Evolutionary conservation across 2,113 vertebrate genomes (phyloP), one percentile per base, ranked within the genome.

Genomic region (Otis tarda): DNA sequence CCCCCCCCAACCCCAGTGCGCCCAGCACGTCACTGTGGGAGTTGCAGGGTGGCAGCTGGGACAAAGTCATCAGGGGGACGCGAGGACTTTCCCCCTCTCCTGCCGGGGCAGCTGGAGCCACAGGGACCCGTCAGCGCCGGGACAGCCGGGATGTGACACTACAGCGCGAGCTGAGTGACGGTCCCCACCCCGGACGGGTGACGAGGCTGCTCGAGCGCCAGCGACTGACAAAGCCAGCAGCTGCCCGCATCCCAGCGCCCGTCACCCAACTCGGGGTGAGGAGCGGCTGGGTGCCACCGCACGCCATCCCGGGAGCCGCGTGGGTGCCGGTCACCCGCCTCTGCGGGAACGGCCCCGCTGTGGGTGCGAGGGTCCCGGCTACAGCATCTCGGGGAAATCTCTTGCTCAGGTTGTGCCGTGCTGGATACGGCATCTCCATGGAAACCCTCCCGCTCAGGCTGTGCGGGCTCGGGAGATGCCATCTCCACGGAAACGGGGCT

Each of bases 361-460:
- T 6, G 43, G 84, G 70, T 20, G 35, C 19, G 21, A 87, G 90
- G 88, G 95, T 96, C 94, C 96, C 75, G 35, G 70, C 67, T 83
- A 67, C 95, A 76, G 89, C 94, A 76, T 91, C 92, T 78, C 74
- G 8, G 75, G 41, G 96, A 82, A 81, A 94, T 92, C 90, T 89
- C 92, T 35, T 7, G 94, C 95, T 87, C 96, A 87, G 95, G 95
- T 92, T 97, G 96, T 96, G 95, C 94, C 77, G 90, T 56, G 95
- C 79, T 96, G 96, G 95, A 97, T 97, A 94, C 94, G 75, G 95
- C 92, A 97, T 97, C 96, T 95, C 95, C 95, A 96, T 96, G 96
- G 96, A 96, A 97, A 96, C 95, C 94, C 92, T 89, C 90, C 95
- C 85, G 95, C 94, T 96, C 95, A 75, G 96, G 92, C 92, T 94